Evolutionary conservation across 2,888 invertebrate genomes (phyloP).

Genomic region (Sthenelais limicola): DNA sequence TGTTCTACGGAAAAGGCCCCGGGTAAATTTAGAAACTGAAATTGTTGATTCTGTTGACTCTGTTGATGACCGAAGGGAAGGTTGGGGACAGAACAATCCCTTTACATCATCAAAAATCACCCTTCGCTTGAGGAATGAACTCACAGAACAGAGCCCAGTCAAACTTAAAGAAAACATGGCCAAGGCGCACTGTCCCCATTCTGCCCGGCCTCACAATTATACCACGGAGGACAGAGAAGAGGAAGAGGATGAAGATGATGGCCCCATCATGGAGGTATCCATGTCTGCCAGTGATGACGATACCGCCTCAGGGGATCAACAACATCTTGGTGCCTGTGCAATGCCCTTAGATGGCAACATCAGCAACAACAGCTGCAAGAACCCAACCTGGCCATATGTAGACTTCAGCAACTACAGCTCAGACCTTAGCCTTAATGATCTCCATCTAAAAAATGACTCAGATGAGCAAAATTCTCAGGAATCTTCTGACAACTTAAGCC

Average conservation of each 20-base stretch:
- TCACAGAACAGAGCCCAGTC: too few relatives aligned
- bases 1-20: too few relatives aligned
- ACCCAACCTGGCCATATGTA: slow-evolving; percentile 13
- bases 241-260: slow-evolving; percentile 19
- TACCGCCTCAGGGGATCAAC: background rate
- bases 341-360: background rate
- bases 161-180: too few relatives aligned
- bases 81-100: too few relatives aligned
- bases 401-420: background rate
- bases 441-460: background rate
- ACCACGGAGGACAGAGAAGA: background rate
- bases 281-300: background rate
- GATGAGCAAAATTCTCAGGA: background rate
- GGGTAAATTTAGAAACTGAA: too few relatives aligned
- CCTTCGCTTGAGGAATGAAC: too few relatives aligned
- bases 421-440: background rate
- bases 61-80: too few relatives aligned
- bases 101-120: too few relatives aligned
- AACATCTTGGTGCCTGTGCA: slow-evolving; percentile 15
- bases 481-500: slow-evolving; percentile 12
- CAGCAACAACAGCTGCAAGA: too few relatives aligned
- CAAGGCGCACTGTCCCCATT: too few relatives aligned
- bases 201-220: too few relatives aligned
- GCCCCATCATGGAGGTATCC: background rate
- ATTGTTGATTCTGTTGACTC: too few relatives aligned